Conservation (phyloP, 2,888 invertebrate genomes). For the Drosophila fungiperda region DNA sequence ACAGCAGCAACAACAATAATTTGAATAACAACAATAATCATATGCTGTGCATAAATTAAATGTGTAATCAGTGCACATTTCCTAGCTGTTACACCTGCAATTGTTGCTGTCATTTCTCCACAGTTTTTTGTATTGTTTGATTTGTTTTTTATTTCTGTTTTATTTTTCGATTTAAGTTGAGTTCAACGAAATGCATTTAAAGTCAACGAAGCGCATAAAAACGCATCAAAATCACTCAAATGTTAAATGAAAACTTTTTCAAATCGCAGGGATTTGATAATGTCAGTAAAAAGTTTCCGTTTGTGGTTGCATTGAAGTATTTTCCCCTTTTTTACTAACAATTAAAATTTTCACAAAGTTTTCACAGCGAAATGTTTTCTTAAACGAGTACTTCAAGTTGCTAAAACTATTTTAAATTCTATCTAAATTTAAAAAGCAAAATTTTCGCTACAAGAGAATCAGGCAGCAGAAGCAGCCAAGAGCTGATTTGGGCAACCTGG, state of each 20-base stretch:
- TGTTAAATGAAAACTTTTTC: slow-evolving; percentile 56
- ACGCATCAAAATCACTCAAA: slow-evolving; percentile 68
- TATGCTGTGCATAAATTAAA: slow-evolving; percentile 50
- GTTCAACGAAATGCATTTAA: slow-evolving; percentile 56
- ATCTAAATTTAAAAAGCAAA: not conserved
- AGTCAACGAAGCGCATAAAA: slow-evolving; percentile 66
- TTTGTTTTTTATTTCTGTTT: slow-evolving; percentile 7
- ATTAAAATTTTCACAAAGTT: slow-evolving; percentile 8
- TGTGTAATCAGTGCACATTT: slow-evolving; percentile 63
- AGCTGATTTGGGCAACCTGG: not conserved
- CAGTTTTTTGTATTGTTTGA: slow-evolving; percentile 10
- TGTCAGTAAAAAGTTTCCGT: slow-evolving; percentile 35
- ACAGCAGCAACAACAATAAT: slow-evolving; percentile 6
- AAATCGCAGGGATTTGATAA: slow-evolving; percentile 28
- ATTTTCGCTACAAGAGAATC: not conserved
- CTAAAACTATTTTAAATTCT: not conserved
- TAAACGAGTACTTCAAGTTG: not conserved
- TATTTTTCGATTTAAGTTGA: slow-evolving; percentile 16
- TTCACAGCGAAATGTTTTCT: not conserved
- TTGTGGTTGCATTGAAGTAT: slow-evolving; percentile 8
- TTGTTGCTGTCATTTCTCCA: slow-evolving; percentile 31
- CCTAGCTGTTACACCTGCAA: slow-evolving; percentile 56
- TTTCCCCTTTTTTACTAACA: slow-evolving; percentile 8
- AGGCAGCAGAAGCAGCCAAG: not conserved
- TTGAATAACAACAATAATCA: slow-evolving; percentile 13